Evolutionary conservation across 2,888 invertebrate species (phyloP).

Genomic region (Coleophora flavipennella): DNA sequence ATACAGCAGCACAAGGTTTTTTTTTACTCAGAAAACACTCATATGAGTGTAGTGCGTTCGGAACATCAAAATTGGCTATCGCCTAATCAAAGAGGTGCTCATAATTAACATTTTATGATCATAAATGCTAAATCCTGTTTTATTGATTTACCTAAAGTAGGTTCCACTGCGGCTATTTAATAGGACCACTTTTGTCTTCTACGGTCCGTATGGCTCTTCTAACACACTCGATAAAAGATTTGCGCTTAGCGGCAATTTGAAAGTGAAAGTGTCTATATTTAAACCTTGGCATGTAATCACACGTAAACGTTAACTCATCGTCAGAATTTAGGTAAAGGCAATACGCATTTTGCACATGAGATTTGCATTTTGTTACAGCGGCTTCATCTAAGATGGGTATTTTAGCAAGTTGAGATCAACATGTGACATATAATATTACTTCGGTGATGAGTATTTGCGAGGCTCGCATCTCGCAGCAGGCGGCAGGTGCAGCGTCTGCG

Average conservation of each 20-base stretch:
- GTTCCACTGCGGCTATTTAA: conserved; percentile 11
- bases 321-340: too few species aligned
- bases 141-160: conserved; percentile 5
- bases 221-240: not conserved
- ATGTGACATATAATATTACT: conserved; percentile 35
- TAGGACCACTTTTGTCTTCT: conserved; percentile 36
- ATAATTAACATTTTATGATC: conserved; percentile 20
- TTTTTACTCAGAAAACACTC: conserved; percentile 5
- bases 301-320: too few species aligned
- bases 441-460: conserved; percentile 43
- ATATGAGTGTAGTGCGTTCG: conserved; percentile 11
- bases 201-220: not conserved
- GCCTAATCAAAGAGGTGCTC: conserved; percentile 10
- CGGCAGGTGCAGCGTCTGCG: conserved; percentile 62
- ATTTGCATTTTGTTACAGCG: too few species aligned
- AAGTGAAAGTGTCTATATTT: too few species aligned
- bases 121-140: conserved; percentile 17
- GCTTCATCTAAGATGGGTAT: not conserved
- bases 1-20: not conserved
- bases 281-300: too few species aligned
- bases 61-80: conserved; percentile 14
- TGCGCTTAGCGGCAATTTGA: too few species aligned
- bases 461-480: conserved; percentile 43
- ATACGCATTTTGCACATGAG: not conserved
- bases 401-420: conserved; percentile 24